Evolutionary conservation across 2,888 invertebrate genomes (phyloP), one percentile per base, ranked within the genome.

Genomic region (Strigamia crassipes): DNA sequence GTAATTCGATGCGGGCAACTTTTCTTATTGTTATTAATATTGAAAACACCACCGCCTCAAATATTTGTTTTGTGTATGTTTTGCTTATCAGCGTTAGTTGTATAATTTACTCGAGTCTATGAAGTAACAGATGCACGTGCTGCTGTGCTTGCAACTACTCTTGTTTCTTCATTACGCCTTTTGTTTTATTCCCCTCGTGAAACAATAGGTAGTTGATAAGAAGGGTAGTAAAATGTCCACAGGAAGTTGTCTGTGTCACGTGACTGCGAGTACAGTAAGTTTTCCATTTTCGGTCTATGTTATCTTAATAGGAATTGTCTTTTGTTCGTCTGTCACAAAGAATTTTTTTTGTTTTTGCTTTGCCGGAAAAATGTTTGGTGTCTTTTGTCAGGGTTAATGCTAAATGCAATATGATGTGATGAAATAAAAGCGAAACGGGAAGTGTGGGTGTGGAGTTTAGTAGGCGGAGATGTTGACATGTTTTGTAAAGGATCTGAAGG

Each of bases 141-240:
- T 51, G n/a, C 34, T 34, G 3, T 34, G 34, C 51, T 51, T 51
- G 13, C 31, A 66, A 66, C 66, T 23, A 66, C 66, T 66, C 66
- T 66, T 66, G 66, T 66, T 66, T 66, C 66, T 66, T 66, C 66
- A 66, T 66, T 66, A 66, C 27, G 23, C 15, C 66, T 66, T 66
- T 66, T 66, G 66, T 66, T 66, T 66, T 66, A 66, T 66, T 66
- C 66, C 66, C 66, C 66, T 66, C 66, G 15, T 66, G 66, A 66
- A 66, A 66, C 66, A 66, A 66, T 66, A 66, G 66, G 66, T 66
- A 66, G 66, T 66, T 66, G 66, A 66, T 66, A 66, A 66, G 66
- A 66, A 27, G 66, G 66, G 66, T 66, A 66, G 66, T 66, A 66
- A 66, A 66, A 66, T 66, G 66, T 66, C 66, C 66, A 66, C 66